These are phyloP conservation scores for Synanthedon formicaeformis DNA, from an alignment of 2,888 invertebrate species.

Conservation along the genomic window DNA sequence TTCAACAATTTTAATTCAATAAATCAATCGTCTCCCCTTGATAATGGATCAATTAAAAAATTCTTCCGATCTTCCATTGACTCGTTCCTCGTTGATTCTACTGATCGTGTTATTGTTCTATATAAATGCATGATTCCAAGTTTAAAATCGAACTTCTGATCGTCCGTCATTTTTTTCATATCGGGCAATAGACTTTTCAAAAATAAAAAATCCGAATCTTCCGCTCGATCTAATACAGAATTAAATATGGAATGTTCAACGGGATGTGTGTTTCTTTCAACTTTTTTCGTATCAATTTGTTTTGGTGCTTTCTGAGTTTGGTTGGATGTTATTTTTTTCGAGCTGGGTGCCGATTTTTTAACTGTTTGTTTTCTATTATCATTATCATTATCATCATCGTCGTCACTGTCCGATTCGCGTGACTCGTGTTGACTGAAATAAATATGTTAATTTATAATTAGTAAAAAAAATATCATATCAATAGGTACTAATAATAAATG, in stretches of 20 bases:
- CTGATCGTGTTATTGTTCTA: not conserved
- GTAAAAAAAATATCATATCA: too few relatives aligned
- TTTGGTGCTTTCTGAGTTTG: not conserved
- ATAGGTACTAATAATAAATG: too few relatives aligned
- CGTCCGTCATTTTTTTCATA: not conserved
- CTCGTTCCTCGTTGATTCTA: too few relatives aligned
- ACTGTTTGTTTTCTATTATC: not conserved
- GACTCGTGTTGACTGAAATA: too few relatives aligned
- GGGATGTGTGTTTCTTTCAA: not conserved
- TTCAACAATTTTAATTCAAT: too few relatives aligned
- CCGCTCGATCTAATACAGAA: not conserved
- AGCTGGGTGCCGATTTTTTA: too few relatives aligned
- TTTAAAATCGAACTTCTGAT: conserved; percentile 1
- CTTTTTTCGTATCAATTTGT: not conserved
- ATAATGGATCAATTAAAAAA: too few relatives aligned
- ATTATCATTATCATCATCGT: not conserved
- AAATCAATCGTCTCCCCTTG: too few relatives aligned
- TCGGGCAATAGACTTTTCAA: conserved; percentile 1
- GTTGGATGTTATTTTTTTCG: not conserved
- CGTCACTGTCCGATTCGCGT: too few relatives aligned
- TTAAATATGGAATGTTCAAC: not conserved
- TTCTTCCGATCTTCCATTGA: too few relatives aligned
- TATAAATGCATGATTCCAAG: not conserved
- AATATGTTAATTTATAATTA: too few relatives aligned
- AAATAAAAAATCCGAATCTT: not conserved